These are phyloP conservation scores for Oncorhynchus masou DNA, from an alignment of 2,113 vertebrate species.

Conservation along the genomic window DNA sequence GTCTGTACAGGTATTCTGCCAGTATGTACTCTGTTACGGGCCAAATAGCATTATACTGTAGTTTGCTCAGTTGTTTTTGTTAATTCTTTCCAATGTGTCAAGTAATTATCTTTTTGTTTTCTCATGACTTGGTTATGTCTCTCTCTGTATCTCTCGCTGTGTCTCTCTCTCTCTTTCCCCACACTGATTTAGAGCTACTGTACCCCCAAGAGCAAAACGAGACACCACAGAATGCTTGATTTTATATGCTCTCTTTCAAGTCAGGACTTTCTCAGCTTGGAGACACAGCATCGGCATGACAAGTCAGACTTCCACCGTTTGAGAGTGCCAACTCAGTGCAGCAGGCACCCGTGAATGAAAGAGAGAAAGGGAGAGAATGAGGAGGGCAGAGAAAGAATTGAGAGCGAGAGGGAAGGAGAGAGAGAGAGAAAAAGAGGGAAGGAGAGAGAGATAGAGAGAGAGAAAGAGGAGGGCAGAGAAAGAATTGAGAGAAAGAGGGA, in stretches of 20 bases:
- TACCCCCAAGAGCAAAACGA: conserved; percentile 7
- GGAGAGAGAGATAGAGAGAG: background rate
- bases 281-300: conserved; percentile 21
- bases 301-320: conserved; percentile 18
- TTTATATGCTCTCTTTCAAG: conserved; percentile 24
- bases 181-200: too few relatives aligned
- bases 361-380: background rate
- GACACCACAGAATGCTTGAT: conserved; percentile 24
- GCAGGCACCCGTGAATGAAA: background rate
- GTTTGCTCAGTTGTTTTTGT: too few relatives aligned
- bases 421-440: background rate
- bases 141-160: background rate
- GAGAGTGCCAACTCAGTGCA: background rate
- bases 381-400: background rate
- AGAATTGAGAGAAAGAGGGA: background rate
- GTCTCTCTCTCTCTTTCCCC: background rate
- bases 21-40: too few relatives aligned
- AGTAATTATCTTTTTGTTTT: too few relatives aligned
- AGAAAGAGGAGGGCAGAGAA: too few relatives aligned
- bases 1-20: too few relatives aligned
- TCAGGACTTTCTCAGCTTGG: conserved; percentile 9
- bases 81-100: too few relatives aligned
- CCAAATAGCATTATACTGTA: too few relatives aligned
- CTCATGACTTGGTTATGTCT: too few relatives aligned
- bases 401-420: background rate